A percentile compares a stretch with the other conserved stretches of the same genome.
Conservation (phyloP, 2,888 invertebrate species). For the Tryphoninae sp. region DNA sequence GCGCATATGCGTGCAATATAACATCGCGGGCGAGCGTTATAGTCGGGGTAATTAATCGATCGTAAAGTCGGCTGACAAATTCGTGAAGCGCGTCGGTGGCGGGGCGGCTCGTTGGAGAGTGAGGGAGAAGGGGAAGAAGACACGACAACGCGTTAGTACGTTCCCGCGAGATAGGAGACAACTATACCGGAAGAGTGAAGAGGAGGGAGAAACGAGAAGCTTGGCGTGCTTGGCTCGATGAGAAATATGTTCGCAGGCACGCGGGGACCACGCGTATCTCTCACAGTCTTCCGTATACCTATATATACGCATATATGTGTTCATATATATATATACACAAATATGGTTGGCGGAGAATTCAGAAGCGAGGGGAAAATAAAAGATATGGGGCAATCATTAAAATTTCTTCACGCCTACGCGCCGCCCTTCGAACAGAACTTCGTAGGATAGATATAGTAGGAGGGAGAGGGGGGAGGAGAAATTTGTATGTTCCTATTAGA, state of each 20-base stretch:
- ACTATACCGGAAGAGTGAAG: background rate
- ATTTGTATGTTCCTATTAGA: no score
- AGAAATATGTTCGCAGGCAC: constrained; percentile 60
- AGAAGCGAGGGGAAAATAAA: constrained; percentile 22
- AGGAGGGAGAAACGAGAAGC: constrained; percentile 26
- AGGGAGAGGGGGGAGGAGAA: no score
- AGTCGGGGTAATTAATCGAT: constrained; percentile 64
- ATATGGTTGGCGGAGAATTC: background rate
- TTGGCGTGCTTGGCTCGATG: constrained; percentile 36
- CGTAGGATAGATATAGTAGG: background rate
- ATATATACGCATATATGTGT: background rate
- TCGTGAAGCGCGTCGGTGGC: constrained; percentile 41
- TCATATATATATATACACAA: constrained; percentile 8
- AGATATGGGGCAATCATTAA: constrained; percentile 44
- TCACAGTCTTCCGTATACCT: constrained; percentile 10
- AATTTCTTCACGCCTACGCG: constrained; percentile 48
- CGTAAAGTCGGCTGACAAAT: constrained; percentile 66
- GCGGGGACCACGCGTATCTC: constrained; percentile 54
- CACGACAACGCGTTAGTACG: constrained; percentile 24
- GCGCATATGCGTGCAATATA: constrained; percentile 31
- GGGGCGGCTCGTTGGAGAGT: constrained; percentile 44
- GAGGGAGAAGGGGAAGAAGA: background rate
- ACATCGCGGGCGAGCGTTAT: constrained; percentile 29
- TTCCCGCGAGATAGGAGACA: constrained; percentile 37
- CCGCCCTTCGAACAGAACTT: constrained; percentile 14